Conservation (phyloP, 2,888 invertebrate genomes). For the Drosophila suboccidentalis region DNA sequence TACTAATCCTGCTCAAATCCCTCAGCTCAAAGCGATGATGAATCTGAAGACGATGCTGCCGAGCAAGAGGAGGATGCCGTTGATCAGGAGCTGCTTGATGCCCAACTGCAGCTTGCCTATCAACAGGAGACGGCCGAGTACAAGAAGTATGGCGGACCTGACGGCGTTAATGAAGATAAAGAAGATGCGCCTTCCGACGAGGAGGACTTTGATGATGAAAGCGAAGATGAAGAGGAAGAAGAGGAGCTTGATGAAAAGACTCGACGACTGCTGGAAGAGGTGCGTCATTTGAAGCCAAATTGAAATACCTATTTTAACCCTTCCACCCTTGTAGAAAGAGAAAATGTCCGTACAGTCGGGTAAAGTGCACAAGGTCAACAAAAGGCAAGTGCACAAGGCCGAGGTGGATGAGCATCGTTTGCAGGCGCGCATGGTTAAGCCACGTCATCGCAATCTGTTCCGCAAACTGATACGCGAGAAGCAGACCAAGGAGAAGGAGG, state of each 20-base stretch:
- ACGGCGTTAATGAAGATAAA: slow-evolving; percentile 85
- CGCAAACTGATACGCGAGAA: slow-evolving; percentile 89
- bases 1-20: background rate
- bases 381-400: slow-evolving; percentile 88
- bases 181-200: slow-evolving; percentile 84
- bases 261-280: slow-evolving; percentile 81
- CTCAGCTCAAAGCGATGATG: slow-evolving; percentile 81
- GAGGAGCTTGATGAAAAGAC: slow-evolving; percentile 87
- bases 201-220: slow-evolving; percentile 86
- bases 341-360: slow-evolving; percentile 91
- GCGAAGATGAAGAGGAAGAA: slow-evolving; percentile 80
- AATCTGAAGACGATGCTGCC: slow-evolving; percentile 78
- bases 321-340: slow-evolving; percentile 87
- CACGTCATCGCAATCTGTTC: slow-evolving; percentile 96
- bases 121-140: slow-evolving; percentile 87
- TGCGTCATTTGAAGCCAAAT: slow-evolving; percentile 23
- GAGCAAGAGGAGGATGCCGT: slow-evolving; percentile 70
- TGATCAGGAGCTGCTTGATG: slow-evolving; percentile 81
- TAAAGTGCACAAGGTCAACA: slow-evolving; percentile 89
- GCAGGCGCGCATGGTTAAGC: slow-evolving; percentile 96
- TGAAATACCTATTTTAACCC: background rate
- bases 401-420: slow-evolving; percentile 85
- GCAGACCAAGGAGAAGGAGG: slow-evolving; percentile 88
- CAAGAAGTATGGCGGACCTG: slow-evolving; percentile 87
- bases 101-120: slow-evolving; percentile 82